Conservation (phyloP, 2,113 vertebrate species). For the Tetraodon nigroviridis region DNA sequence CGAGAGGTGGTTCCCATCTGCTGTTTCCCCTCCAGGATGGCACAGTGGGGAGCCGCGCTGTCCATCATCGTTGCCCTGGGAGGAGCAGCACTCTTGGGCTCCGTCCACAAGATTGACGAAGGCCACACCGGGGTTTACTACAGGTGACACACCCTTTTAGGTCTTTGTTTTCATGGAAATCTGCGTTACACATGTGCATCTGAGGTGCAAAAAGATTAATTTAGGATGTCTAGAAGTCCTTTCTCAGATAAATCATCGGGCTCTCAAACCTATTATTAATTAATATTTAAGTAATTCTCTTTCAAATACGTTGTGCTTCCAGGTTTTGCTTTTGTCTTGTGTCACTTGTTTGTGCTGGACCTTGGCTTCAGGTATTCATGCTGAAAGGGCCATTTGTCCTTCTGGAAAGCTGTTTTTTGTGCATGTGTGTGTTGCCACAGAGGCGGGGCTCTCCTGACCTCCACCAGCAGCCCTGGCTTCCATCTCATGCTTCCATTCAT, state of each 20-base stretch:
- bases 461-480: constrained; percentile 91
- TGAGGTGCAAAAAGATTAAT: too few species aligned
- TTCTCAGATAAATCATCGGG: too few species aligned
- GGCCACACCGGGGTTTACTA: constrained; percentile 96
- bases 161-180: too few species aligned
- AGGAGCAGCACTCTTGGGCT: constrained; percentile 83
- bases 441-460: constrained; percentile 88
- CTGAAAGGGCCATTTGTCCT: too few species aligned
- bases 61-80: constrained; percentile 80
- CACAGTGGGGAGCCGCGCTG: constrained; percentile 83
- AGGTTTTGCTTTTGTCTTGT: too few species aligned
- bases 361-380: too few species aligned
- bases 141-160: constrained; percentile 76
- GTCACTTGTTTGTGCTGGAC: too few species aligned
- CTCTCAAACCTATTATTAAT: too few species aligned
- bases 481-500: constrained; percentile 98
- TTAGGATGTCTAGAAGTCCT: too few species aligned
- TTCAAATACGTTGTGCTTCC: too few species aligned
- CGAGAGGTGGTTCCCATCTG: constrained; percentile 14
- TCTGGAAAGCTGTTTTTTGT: neutral
- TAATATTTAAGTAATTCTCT: too few species aligned
- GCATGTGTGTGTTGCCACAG: constrained; percentile 60
- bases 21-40: constrained; percentile 73
- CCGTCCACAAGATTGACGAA: constrained; percentile 96
- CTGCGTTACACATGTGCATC: too few species aligned